Percentiles rank a stretch among this genome's conserved stretches.
Conservation (phyloP, 2,113 vertebrate genomes). For the Odobenus rosmarus region DNA sequence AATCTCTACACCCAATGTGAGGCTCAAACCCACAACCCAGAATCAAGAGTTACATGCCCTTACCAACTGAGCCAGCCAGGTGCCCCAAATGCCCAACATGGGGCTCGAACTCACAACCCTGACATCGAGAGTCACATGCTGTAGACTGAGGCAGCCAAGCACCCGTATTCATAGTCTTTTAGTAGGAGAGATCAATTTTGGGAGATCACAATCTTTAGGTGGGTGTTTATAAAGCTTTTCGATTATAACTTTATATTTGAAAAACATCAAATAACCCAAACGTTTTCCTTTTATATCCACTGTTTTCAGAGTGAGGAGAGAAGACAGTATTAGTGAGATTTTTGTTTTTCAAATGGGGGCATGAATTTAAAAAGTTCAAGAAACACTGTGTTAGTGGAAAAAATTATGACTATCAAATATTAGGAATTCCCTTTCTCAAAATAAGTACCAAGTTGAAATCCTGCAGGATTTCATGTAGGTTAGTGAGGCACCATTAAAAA, state of each 20-base stretch:
- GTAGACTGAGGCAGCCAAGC: neutral
- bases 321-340: neutral
- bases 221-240: neutral
- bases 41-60: neutral
- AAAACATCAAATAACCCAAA: neutral
- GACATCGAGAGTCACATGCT: neutral
- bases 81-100: neutral
- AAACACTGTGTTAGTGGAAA: neutral
- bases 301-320: conserved; percentile 38
- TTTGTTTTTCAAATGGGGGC: neutral
- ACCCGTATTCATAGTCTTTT: neutral
- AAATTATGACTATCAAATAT: neutral
- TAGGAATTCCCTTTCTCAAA: conserved; percentile 44
- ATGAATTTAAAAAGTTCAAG: neutral
- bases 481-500: neutral
- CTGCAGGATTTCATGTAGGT: neutral
- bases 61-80: neutral
- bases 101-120: neutral
- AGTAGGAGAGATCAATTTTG: neutral
- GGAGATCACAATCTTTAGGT: neutral
- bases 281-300: neutral
- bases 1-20: neutral
- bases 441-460: conserved; percentile 39
- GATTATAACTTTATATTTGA: neutral
- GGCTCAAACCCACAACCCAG: neutral